phyloP scores from a whole-genome alignment of 64 coral and sea anemone genomes.

The Cladopsammia gracilis region DNA sequence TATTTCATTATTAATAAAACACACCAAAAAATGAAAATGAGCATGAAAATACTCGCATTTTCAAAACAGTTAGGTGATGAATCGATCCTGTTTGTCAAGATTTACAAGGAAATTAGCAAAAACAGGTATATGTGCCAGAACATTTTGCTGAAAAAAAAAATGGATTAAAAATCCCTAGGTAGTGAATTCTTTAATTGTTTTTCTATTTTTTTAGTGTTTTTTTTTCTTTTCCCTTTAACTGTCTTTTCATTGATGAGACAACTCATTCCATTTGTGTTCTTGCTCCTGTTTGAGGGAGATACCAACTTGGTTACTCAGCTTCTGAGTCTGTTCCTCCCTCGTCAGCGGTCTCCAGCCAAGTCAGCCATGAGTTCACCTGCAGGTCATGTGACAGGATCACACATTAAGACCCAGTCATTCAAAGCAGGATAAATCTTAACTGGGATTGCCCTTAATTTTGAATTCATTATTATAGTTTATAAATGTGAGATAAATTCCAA shows the following conservation, averaged over 20 bases:
- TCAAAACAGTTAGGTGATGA: no score
- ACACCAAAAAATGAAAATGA: no score
- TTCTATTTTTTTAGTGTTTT: background rate
- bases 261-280: background rate
- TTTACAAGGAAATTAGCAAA: background rate
- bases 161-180: background rate
- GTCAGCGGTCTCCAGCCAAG: constrained; percentile 97
- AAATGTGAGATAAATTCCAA: no score
- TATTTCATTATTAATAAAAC: no score
- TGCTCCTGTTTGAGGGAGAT: background rate
- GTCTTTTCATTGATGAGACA: background rate
- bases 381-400: background rate
- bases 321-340: constrained; percentile 99
- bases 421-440: no score
- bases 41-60: no score
- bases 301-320: constrained; percentile 69
- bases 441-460: no score
- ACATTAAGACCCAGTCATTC: background rate
- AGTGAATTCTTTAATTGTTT: background rate
- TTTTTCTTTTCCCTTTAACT: background rate
- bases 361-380: constrained; percentile 98
- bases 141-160: background rate
- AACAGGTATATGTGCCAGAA: background rate
- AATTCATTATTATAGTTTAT: no score
- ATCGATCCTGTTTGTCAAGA: no score